Percentiles rank a stretch among this genome's conserved stretches.
These are phyloP conservation scores for Porites divaricata DNA, from an alignment of 92 coral and sea anemone genomes.

Conservation along the genomic window DNA sequence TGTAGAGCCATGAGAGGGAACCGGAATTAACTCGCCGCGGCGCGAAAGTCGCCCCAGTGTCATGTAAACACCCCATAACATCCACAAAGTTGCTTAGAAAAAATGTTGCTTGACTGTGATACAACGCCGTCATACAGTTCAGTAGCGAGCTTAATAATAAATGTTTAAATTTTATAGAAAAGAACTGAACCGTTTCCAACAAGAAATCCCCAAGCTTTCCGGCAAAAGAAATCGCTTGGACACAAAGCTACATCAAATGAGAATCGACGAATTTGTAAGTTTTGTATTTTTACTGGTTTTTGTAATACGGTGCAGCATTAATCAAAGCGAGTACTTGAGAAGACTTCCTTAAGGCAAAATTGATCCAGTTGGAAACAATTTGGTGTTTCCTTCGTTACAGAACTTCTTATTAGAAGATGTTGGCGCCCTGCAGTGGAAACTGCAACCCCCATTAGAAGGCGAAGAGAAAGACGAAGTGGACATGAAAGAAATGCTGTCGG, in stretches of 20 bases:
- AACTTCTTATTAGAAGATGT: conserved; percentile 40
- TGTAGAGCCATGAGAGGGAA: too few species aligned
- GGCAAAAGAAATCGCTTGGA: conserved; percentile 81
- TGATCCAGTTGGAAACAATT: too few species aligned
- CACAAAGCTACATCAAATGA: conserved; percentile 60
- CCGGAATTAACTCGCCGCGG: too few species aligned
- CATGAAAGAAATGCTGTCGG: conserved; percentile 62
- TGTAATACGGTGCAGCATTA: background rate
- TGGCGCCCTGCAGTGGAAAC: conserved; percentile 45
- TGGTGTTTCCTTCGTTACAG: background rate
- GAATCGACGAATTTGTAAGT: conserved; percentile 82
- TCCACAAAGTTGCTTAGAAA: too few species aligned
- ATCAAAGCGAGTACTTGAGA: too few species aligned
- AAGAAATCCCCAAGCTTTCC: conserved; percentile 67
- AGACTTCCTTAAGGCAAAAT: too few species aligned
- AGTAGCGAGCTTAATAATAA: background rate
- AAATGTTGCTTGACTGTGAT: too few species aligned
- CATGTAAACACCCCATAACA: too few species aligned
- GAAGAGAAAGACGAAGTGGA: conserved; percentile 56
- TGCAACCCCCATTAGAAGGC: conserved; percentile 30
- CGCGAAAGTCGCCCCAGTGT: too few species aligned
- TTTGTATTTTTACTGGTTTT: background rate
- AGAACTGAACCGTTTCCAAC: conserved; percentile 61
- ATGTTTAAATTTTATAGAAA: conserved; percentile 41
- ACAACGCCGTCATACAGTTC: background rate